These are phyloP conservation scores for Listronotus bonariensis DNA, from an alignment of 1,140 invertebrate genomes.

Conservation along the genomic window DNA sequence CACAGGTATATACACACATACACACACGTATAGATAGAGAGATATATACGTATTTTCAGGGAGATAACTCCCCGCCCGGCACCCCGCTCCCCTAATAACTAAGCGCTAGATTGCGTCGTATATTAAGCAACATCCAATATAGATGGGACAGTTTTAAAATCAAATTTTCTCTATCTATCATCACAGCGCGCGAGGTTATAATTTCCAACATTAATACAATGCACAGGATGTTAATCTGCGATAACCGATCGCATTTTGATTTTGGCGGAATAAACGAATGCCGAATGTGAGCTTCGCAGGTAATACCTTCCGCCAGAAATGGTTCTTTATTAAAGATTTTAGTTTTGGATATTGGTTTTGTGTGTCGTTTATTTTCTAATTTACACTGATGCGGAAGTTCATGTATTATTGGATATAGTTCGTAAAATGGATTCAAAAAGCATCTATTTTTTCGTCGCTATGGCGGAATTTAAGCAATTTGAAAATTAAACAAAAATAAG, in stretches of 20 bases:
- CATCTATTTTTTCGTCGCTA: too few relatives aligned
- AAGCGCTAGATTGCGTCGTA: conserved; percentile 55
- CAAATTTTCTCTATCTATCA: conserved; percentile 58
- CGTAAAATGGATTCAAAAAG: too few relatives aligned
- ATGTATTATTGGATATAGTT: too few relatives aligned
- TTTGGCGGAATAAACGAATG: conserved; percentile 40
- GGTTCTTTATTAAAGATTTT: conserved; percentile 26
- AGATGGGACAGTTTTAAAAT: conserved; percentile 57
- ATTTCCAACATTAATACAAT: conserved; percentile 57
- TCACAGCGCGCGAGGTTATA: conserved; percentile 47
- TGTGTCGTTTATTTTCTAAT: neutral
- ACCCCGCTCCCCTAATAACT: conserved; percentile 46
- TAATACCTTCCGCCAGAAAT: conserved; percentile 21
- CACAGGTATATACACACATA: conserved; percentile 31
- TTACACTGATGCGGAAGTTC: too few relatives aligned
- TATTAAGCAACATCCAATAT: conserved; percentile 57
- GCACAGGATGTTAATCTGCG: conserved; percentile 56
- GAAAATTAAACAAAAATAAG: too few relatives aligned
- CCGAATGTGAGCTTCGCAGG: conserved; percentile 20
- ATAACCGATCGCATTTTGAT: conserved; percentile 55
- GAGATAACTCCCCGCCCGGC: conserved; percentile 6
- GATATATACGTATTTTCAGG: too few relatives aligned
- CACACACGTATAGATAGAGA: too few relatives aligned
- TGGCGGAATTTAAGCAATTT: too few relatives aligned
- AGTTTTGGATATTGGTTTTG: neutral